Conservation (phyloP, 2,113 vertebrate genomes). For the Ochotona princeps region DNA sequence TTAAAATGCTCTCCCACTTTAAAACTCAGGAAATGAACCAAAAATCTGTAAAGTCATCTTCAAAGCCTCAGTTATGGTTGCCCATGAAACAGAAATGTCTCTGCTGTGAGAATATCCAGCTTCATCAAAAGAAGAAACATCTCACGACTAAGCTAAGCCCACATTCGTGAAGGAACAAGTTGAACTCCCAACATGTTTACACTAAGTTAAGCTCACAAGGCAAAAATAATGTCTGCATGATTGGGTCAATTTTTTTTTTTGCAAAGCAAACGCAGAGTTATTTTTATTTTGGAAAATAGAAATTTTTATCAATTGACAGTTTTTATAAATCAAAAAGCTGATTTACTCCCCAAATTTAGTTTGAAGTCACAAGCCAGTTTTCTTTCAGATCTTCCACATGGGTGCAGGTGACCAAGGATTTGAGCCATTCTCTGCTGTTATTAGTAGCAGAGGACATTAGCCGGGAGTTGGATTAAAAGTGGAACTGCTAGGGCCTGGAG, state of each 20-base stretch:
- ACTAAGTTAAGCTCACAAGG: slow-evolving; percentile 4
- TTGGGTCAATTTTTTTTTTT: slow-evolving; percentile 43
- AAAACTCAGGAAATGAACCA: not conserved
- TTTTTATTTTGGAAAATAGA: slow-evolving; percentile 47
- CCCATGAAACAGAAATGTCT: slow-evolving; percentile 20
- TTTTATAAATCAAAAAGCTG: not conserved
- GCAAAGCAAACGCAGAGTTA: slow-evolving; percentile 22
- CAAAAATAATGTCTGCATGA: not conserved
- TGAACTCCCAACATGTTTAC: slow-evolving; percentile 24
- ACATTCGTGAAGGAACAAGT: not conserved
- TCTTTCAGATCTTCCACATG: too few relatives aligned
- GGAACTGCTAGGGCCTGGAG: too few relatives aligned
- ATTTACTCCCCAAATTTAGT: too few relatives aligned
- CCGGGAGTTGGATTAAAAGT: too few relatives aligned
- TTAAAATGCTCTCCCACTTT: not conserved
- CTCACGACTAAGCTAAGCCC: not conserved
- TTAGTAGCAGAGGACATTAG: too few relatives aligned
- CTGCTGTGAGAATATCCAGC: not conserved
- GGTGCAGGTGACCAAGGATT: too few relatives aligned
- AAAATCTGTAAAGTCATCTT: not conserved
- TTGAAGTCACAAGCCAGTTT: too few relatives aligned
- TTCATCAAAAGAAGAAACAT: not conserved
- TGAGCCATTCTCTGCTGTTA: too few relatives aligned
- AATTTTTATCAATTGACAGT: not conserved
- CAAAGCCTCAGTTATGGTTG: not conserved